Percentiles rank a stretch among this genome's conserved stretches.
These are phyloP conservation scores for Thereva nobilitata DNA, from an alignment of 2,888 invertebrate species.

Conservation along the genomic window DNA sequence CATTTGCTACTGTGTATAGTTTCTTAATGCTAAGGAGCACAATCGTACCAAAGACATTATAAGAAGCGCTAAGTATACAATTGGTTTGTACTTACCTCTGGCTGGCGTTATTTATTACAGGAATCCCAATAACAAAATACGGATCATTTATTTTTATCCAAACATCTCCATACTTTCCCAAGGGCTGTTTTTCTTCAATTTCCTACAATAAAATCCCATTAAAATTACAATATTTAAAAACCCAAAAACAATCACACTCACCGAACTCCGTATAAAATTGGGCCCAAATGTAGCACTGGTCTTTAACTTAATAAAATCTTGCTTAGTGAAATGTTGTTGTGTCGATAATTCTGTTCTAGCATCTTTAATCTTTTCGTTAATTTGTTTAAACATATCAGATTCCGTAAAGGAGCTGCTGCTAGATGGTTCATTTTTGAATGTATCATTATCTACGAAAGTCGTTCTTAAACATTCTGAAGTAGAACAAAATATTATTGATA, in stretches of 20 bases:
- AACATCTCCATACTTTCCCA: conserved; percentile 43
- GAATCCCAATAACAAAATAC: conserved; percentile 43
- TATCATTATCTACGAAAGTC: not conserved
- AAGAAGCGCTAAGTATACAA: too few species aligned
- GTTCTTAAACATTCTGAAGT: not conserved
- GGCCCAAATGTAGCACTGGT: conserved; percentile 36
- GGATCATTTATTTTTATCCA: conserved; percentile 41
- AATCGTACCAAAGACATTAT: too few species aligned
- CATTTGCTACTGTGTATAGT: too few species aligned
- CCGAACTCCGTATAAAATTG: conserved; percentile 33
- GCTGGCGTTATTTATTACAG: conserved; percentile 42
- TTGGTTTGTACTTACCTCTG: conserved; percentile 38
- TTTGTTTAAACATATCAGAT: conserved; percentile 1
- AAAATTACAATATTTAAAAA: not conserved
- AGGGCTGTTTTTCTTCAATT: conserved; percentile 40
- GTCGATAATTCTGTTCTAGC: conserved; percentile 22
- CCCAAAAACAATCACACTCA: conserved; percentile 16
- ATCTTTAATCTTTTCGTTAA: not conserved
- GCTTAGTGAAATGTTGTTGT: conserved; percentile 19
- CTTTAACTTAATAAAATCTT: conserved; percentile 34
- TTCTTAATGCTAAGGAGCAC: too few species aligned
- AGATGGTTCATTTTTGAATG: not conserved
- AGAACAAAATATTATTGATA: not conserved
- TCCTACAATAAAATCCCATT: conserved; percentile 22
- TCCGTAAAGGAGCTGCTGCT: not conserved